phyloP scores from a whole-genome alignment of 2,888 invertebrate species.

The Drosophila recens region DNA sequence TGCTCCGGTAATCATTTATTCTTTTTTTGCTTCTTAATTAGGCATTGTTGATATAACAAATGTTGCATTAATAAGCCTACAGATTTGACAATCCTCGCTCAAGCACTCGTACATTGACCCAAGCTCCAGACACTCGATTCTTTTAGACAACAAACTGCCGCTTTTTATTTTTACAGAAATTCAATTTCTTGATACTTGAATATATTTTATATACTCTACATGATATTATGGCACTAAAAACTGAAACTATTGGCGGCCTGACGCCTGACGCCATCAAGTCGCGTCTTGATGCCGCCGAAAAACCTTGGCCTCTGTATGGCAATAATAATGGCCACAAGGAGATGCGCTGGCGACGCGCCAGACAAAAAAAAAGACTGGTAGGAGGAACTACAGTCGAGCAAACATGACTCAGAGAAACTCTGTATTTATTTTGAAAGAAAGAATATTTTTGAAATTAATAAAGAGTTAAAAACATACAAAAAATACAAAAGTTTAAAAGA shows the following conservation, averaged over 20 bases:
- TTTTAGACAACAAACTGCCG: conserved; percentile 33
- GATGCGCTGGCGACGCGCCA: conserved; percentile 65
- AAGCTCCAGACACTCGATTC: conserved; percentile 12
- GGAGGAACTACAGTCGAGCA: not conserved
- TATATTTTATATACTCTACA: conserved; percentile 22
- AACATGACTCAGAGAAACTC: not conserved
- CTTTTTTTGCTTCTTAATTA: conserved; percentile 8
- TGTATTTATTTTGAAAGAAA: not conserved
- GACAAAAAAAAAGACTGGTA: conserved; percentile 38
- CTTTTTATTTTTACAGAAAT: conserved; percentile 45
- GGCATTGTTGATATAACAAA: conserved; percentile 10
- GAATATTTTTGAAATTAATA: not conserved
- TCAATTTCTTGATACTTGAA: conserved; percentile 22
- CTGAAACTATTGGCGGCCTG: conserved; percentile 72
- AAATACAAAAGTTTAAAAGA: too few relatives aligned
- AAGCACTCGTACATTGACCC: conserved; percentile 50
- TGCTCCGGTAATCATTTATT: not conserved
- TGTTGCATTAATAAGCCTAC: not conserved
- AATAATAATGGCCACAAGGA: conserved; percentile 54
- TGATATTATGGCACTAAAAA: conserved; percentile 55
- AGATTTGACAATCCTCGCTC: not conserved
- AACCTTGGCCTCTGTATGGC: conserved; percentile 73
- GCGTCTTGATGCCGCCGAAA: conserved; percentile 80
- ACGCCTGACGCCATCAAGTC: conserved; percentile 72
- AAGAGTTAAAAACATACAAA: too few relatives aligned